Evolutionary conservation across 2,797 vertebrate genomes (phyloP), one percentile per base, ranked within the genome.

Genomic region (Dendrocincla tyrannina): DNA sequence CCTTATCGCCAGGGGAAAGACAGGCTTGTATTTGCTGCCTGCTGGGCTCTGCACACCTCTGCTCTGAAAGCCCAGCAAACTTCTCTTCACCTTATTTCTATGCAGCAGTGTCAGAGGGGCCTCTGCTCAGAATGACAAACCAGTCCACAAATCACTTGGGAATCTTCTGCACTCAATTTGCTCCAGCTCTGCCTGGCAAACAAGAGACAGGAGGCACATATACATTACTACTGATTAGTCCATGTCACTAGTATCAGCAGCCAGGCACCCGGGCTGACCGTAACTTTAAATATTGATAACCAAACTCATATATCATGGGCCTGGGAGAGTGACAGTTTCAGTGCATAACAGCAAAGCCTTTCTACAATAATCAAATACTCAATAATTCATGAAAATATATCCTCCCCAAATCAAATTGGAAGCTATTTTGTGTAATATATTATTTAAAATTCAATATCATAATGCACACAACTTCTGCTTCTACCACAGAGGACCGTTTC

Each of bases 361-460:
- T 98, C 97, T 93, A 97, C 97, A 98, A 97, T 98, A 97, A 98
- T 98, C 97, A 98, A 97, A 97, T 97, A 96, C 87, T 98, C 97
- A 98, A 98, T 98, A 98, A 98, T 98, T 98, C 98, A 98, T 98
- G 98, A 97, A 97, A 98, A 98, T 97, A 95, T 97, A 98, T 97
- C 93, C 97, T 94, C 93, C 92, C 95, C 92, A 97, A 97, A 98
- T 98, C 97, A 98, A 98, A 98, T 96, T 98, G 97, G 97, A 98
- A 98, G 96, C 97, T 98, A 97, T 98, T 98, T 98, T 95, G 90
- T 97, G 96, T 97, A 97, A 98, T 98, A 97, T 98, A 98, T 98
- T 98, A 98, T 98, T 98, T 98, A 98, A 98, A 98, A 98, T 98
- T 98, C 97, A 98, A 97, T 98, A 98, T 98, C 96, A 97, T 98